Base-by-base conservation (phyloP, 2,797 vertebrate species). In the Brotula barbata region DNA sequence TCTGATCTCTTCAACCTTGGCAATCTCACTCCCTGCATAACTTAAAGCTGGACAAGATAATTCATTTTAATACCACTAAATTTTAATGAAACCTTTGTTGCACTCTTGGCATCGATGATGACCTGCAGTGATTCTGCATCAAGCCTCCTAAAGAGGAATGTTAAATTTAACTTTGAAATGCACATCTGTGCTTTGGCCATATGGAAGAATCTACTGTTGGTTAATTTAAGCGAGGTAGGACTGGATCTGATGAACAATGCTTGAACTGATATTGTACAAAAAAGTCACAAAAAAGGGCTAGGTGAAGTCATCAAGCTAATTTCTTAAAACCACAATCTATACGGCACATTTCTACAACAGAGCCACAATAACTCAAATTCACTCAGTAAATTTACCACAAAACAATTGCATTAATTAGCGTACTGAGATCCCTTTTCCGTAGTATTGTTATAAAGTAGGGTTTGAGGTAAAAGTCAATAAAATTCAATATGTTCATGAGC, bases 51-150 rank as follows among this genome's bases (percentile, higher is more conserved):
- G 40, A 77, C 66, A 50, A 3, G 39, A 69, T 75, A 36, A 49
- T 66, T 76, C 44, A 64, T 82, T 83, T 75, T 63, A 76, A 73
- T 73, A 34, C 3, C 74, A 82, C 77, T 78, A 72, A 44, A 60
- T 75, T 85, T 85, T 71, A 84, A 86, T 78, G 74, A 82, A 81
- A 58, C 59, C 48, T 58, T 81, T 55, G 55, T 58, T 73, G 54
- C 71, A 43, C 71, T 76, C 59, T 69, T 74, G 76, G 68, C 72
- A 69, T 65, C 23, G 47, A 36, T 71, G 43, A 46, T 54, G 75
- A 79, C 71, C 74, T 58, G 42, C 47, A 60, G 55, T 66, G 28
- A 47, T 62, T 59, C 41, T 23, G 3, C 9, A 34, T 57, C 34
- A 10, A 63, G 57, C 48, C 22, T 40, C 58, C 66, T 41, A 40